Base-by-base conservation (phyloP, 2,797 vertebrate genomes). In the Chaetodon trifasciatus region DNA sequence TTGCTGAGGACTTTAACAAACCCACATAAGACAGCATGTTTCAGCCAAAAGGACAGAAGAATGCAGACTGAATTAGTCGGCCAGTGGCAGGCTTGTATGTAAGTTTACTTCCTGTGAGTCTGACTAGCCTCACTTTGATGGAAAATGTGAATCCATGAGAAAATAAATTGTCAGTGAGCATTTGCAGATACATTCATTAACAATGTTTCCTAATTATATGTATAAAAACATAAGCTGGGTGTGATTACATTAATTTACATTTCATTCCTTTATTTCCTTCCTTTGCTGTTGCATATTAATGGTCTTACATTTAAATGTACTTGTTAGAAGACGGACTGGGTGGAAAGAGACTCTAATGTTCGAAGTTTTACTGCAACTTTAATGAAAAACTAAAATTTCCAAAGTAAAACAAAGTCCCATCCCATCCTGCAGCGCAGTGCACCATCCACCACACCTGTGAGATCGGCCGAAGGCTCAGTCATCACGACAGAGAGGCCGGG, bases 391-490 rank as follows among this genome's bases (percentile, higher is more conserved):
- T 40, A 40, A 40, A 10, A 8, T 10, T 40, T 40, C 39, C 39
- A 39, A 39, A 39, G 7, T 40, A 40, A 40, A 21, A 21, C 21
- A 21, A 21, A 50, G 16, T 13, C 17, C 8, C 2, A 70, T 55
- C 9, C 17, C 3, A 24, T 67, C 58, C 71, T 42, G 3, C 90
- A 97, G 97, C 94, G 6, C 94, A 94, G 73, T 96, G 95, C 86
- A 92, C 95, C 73, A 91, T 92, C 55, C 95, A 95, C 84, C 96
- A 94, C 24, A 79, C 86, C 87, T 93, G 92, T 0, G 95, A 96
- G 78, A 62, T 90, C 0, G 90, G 90, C 68, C 92, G 79, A 7
- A 75, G 93, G 68, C 60, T 94, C 94, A 81, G 74, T 82, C 0
- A 86, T 19, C 92, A 88, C 0, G 90, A 94, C 46, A 67, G 88